phyloP scores from a whole-genome alignment of 2,797 vertebrate species.

The Pempheris klunzingeri region DNA sequence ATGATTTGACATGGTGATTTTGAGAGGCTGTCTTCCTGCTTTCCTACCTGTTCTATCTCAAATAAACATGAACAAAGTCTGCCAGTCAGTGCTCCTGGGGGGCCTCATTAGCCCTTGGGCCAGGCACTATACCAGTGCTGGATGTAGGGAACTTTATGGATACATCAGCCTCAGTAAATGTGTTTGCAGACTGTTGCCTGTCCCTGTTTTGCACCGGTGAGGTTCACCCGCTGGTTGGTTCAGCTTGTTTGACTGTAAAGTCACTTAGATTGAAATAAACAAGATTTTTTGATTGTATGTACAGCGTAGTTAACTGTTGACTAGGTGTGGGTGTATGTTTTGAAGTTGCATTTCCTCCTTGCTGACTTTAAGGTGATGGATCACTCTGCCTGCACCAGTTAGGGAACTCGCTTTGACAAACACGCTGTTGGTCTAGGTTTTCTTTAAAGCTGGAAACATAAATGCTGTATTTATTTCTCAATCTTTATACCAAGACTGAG shows the following conservation, averaged over 20 bases:
- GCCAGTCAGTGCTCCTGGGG: slow-evolving; percentile 37
- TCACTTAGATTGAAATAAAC: slow-evolving; percentile 24
- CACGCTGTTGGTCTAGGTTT: slow-evolving; percentile 38
- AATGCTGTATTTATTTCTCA: slow-evolving; percentile 43
- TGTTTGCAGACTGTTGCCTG: slow-evolving; percentile 50
- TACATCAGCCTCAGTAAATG: slow-evolving; percentile 55
- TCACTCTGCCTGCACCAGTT: slow-evolving; percentile 51
- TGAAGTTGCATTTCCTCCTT: slow-evolving; percentile 41
- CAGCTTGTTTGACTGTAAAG: slow-evolving; percentile 31
- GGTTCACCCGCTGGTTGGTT: slow-evolving; percentile 34
- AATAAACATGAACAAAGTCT: slow-evolving; percentile 38
- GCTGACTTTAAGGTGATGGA: slow-evolving; percentile 63
- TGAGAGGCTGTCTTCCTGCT: slow-evolving; percentile 29
- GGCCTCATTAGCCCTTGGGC: slow-evolving; percentile 56
- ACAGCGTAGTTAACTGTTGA: neutral
- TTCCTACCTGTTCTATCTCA: slow-evolving; percentile 19
- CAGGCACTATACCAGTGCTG: slow-evolving; percentile 39
- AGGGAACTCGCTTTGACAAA: slow-evolving; percentile 65
- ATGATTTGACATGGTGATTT: slow-evolving; percentile 40
- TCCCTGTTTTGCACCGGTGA: slow-evolving; percentile 27
- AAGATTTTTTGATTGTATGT: slow-evolving; percentile 13
- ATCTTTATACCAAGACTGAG: slow-evolving; percentile 5
- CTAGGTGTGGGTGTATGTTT: slow-evolving; percentile 25
- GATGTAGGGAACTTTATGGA: slow-evolving; percentile 38
- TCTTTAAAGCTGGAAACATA: slow-evolving; percentile 41